phyloP scores from a whole-genome alignment of 2,888 invertebrate species.

The Lasioglossum malachurum region DNA sequence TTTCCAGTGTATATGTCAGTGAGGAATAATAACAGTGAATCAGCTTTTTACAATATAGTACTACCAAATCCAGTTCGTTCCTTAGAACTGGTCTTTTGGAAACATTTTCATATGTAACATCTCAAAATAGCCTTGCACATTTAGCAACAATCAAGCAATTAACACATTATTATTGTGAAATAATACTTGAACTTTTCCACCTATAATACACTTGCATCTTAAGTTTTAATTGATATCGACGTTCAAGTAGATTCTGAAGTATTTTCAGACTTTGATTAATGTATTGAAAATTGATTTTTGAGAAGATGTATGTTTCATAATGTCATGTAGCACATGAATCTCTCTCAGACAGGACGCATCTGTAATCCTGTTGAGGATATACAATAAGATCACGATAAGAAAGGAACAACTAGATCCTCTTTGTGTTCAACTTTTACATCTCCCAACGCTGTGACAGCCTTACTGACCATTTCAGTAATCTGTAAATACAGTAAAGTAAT shows the following conservation, averaged over 20 bases:
- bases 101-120: slow-evolving; percentile 42
- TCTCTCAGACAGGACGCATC: slow-evolving; percentile 52
- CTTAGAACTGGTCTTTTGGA: slow-evolving; percentile 33
- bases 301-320: slow-evolving; percentile 38
- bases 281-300: slow-evolving; percentile 45
- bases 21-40: slow-evolving; percentile 58
- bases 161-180: slow-evolving; percentile 39
- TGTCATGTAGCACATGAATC: slow-evolving; percentile 32
- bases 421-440: slow-evolving; percentile 95
- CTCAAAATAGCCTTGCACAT: slow-evolving; percentile 48
- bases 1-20: slow-evolving; percentile 34
- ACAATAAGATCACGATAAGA: slow-evolving; percentile 85
- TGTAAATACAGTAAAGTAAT: slow-evolving; percentile 83
- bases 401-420: slow-evolving; percentile 95
- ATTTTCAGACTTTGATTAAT: slow-evolving; percentile 50
- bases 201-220: slow-evolving; percentile 55
- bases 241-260: slow-evolving; percentile 43
- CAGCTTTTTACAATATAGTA: slow-evolving; percentile 58
- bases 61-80: slow-evolving; percentile 39
- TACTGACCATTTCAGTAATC: slow-evolving; percentile 90
- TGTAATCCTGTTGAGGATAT: slow-evolving; percentile 50
- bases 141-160: slow-evolving; percentile 55
- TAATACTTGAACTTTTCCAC: slow-evolving; percentile 52
- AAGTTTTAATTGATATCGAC: slow-evolving; percentile 46
- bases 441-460: slow-evolving; percentile 90